These are phyloP conservation scores for Dipus sagitta DNA, from an alignment of 2,797 vertebrate species.

Conservation along the genomic window DNA sequence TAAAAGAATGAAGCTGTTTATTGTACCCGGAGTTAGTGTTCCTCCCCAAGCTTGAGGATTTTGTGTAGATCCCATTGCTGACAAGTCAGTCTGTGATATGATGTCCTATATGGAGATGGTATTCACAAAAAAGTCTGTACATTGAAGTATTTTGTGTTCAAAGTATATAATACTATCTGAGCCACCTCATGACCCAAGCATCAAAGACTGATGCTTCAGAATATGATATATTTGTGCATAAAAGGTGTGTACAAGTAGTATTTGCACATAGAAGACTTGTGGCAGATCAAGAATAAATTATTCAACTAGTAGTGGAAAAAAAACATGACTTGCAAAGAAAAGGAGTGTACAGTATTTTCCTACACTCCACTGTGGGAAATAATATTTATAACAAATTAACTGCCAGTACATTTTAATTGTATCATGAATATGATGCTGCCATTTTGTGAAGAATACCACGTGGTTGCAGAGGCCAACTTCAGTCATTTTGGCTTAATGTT, in stretches of 20 bases:
- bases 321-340: constrained; percentile 87
- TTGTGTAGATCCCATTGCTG: constrained; percentile 79
- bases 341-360: constrained; percentile 89
- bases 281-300: constrained; percentile 88
- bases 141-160: constrained; percentile 84
- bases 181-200: constrained; percentile 87
- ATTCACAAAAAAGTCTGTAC: constrained; percentile 67
- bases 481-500: constrained; percentile 72
- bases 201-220: constrained; percentile 87
- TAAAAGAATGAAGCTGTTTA: constrained; percentile 75
- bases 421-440: constrained; percentile 75
- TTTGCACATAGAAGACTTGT: constrained; percentile 89
- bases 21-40: constrained; percentile 77
- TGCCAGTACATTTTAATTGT: constrained; percentile 84
- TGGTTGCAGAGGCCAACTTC: constrained; percentile 82
- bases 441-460: constrained; percentile 80
- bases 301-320: constrained; percentile 83
- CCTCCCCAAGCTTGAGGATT: constrained; percentile 77
- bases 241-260: constrained; percentile 85
- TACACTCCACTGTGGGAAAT: constrained; percentile 88
- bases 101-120: constrained; percentile 70
- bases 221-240: constrained; percentile 87
- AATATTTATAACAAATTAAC: constrained; percentile 87
- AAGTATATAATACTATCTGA: constrained; percentile 84
- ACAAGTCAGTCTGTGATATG: constrained; percentile 69